Conservation (phyloP, 1,140 invertebrate genomes). For the Drosophila hydei region DNA sequence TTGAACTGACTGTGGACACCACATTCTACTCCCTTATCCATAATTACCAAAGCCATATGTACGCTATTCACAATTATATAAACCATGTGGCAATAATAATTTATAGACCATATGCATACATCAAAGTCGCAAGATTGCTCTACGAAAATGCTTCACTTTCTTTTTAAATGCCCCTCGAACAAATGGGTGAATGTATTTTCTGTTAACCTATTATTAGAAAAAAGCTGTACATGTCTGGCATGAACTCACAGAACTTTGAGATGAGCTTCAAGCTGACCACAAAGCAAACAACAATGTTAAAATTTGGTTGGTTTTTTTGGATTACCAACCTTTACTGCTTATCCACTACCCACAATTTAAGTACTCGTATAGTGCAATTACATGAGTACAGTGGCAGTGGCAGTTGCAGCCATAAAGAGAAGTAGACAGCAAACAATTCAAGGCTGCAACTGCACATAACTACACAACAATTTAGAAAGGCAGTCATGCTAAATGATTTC, state of each 20-base stretch:
- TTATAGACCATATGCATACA: conserved; percentile 11
- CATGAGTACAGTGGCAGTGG: neutral
- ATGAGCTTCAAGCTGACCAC: neutral
- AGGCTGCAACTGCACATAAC: conserved; percentile 40
- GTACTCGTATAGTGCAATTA: conserved; percentile 12
- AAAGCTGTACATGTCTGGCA: too few relatives aligned
- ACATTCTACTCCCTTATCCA: conserved; percentile 37
- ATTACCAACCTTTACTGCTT: neutral
- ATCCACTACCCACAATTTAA: neutral
- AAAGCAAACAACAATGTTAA: neutral
- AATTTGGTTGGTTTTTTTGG: neutral
- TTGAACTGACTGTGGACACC: conserved; percentile 29
- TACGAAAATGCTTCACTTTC: conserved; percentile 16
- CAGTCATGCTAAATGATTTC: conserved; percentile 37
- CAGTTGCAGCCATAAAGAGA: conserved; percentile 6
- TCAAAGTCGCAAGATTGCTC: conserved; percentile 11
- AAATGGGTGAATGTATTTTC: neutral
- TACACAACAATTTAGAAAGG: conserved; percentile 56
- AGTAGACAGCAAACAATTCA: conserved; percentile 30
- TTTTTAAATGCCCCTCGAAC: neutral
- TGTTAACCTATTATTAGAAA: too few relatives aligned
- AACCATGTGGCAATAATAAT: conserved; percentile 28
- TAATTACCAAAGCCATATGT: conserved; percentile 15
- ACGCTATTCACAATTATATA: conserved; percentile 22
- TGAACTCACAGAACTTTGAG: neutral